These are phyloP conservation scores for Panurus biarmicus DNA, from an alignment of 2,113 vertebrate species.

Conservation along the genomic window DNA sequence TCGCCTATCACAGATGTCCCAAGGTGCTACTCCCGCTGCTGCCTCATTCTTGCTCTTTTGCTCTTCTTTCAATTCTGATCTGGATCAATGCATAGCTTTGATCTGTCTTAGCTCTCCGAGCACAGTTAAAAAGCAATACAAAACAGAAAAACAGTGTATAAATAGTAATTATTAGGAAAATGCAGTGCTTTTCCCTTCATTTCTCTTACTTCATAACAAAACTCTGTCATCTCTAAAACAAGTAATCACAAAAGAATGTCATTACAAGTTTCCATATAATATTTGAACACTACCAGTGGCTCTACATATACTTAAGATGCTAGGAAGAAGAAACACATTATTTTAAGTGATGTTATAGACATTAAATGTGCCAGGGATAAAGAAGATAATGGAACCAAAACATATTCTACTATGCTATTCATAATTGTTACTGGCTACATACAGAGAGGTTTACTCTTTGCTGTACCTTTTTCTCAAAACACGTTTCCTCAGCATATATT, in stretches of 20 bases:
- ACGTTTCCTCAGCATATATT: background rate
- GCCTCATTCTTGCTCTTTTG: background rate
- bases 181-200: background rate
- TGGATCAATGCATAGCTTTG: background rate
- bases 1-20: background rate
- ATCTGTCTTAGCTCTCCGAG: background rate
- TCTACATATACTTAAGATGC: background rate
- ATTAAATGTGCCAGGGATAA: background rate
- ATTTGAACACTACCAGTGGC: background rate
- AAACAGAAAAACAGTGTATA: background rate
- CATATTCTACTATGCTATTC: background rate
- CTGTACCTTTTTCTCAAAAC: conserved; percentile 12
- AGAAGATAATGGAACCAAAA: background rate
- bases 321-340: background rate
- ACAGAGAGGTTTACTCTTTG: background rate
- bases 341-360: background rate
- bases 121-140: background rate
- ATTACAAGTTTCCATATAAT: background rate
- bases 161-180: background rate
- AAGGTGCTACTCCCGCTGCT: background rate
- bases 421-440: background rate
- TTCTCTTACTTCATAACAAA: background rate
- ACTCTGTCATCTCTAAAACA: background rate
- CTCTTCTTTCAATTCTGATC: background rate
- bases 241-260: background rate